Evolutionary conservation across 2,113 vertebrate species (phyloP).

Genomic region (Todiramphus chloris): DNA sequence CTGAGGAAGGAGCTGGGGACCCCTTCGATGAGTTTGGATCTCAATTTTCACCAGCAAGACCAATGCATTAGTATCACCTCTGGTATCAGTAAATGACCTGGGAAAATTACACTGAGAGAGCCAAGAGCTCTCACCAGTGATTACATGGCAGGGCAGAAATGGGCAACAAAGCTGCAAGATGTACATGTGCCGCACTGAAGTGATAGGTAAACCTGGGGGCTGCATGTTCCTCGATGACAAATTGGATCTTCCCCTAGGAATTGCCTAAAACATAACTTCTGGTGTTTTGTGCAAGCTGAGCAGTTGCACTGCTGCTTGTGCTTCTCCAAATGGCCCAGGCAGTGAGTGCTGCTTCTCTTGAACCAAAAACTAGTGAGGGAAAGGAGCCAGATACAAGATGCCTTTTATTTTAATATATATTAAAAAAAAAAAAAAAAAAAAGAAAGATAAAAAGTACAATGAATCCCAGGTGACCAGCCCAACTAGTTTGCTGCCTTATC

Average conservation of each 20-base stretch:
- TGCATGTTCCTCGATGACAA: not conserved
- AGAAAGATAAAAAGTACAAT: not conserved
- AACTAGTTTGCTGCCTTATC: not conserved
- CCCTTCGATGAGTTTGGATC: not conserved
- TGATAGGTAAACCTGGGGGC: not conserved
- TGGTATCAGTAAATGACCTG: not conserved
- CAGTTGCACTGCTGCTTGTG: not conserved
- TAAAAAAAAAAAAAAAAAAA: not conserved
- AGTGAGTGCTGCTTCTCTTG: not conserved
- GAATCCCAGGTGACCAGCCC: not conserved
- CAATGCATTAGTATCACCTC: not conserved
- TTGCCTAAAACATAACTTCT: not conserved
- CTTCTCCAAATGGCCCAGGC: not conserved
- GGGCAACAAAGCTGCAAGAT: not conserved
- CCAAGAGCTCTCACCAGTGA: not conserved
- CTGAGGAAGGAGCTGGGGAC: not conserved
- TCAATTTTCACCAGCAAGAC: not conserved
- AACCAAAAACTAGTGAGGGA: not conserved
- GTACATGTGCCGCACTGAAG: not conserved
- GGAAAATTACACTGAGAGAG: not conserved
- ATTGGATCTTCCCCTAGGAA: not conserved
- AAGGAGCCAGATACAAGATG: not conserved
- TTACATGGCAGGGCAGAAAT: accelerated
- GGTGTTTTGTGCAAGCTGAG: not conserved
- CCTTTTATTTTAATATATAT: not conserved